Evolutionary conservation across 2,888 invertebrate species (phyloP), one percentile per base, ranked within the genome.

Genomic region (Drosophila mayaguana): DNA sequence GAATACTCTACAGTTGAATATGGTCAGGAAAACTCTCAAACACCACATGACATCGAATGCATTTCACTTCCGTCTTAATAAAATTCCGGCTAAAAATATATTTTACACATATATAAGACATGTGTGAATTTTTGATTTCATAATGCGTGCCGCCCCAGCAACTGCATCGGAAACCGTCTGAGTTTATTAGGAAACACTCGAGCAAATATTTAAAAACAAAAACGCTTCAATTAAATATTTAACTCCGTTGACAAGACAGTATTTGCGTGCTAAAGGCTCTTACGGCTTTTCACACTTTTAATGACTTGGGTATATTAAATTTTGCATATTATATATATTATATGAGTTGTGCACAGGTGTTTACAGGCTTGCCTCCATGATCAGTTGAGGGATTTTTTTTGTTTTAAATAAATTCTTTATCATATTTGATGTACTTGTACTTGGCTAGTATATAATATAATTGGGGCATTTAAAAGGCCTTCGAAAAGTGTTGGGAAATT

Each of bases 211-310:
- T 8, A 48, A n/a, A 5, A n/a, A 11, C 1, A n/a, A 72, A 81
- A 77, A 80, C 64, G 69, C 62, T 46, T 73, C 75, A 81, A 83
- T 74, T 81, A 83, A 72, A 75, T 60, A 36, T 62, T 74, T 48
- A 76, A 78, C 76, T 73, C 63, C 62, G 46, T 51, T 80, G 68
- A 77, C 79, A 77, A 50, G 45, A 32, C 60, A 22, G 38, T 38
- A 75, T 70, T 77, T 70, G 20, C 65, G 18, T 63, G 74, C 63
- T 64, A 73, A 86, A 78, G 69, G 50, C 53, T 80, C 80, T 78
- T 85, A 72, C 68, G 54, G 78, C 48, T 62, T 87, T 84, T 86
- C 74, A 74, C 89, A 84, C 89, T 72, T 78, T 74, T 61, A 83
- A 86, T 73, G 69, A 78, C 67, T 64, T 65, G 62, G 42, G 68